A percentile compares a stretch with the other conserved stretches of the same genome.
phyloP scores from a whole-genome alignment of 1,140 invertebrate species.

The Leucophenga varia region DNA sequence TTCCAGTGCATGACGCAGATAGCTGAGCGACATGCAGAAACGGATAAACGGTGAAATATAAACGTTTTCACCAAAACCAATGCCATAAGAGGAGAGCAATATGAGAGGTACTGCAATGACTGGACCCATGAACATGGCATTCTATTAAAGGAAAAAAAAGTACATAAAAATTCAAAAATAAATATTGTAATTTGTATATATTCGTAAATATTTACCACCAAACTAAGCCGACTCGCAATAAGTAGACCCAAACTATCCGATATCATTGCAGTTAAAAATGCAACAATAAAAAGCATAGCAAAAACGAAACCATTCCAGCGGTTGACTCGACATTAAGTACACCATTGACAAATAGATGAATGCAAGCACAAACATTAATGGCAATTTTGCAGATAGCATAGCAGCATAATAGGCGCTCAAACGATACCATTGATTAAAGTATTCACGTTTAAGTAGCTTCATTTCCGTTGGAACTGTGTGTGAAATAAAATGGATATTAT shows the following conservation, averaged over 20 bases:
- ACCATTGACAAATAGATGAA: constrained; percentile 78
- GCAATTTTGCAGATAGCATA: constrained; percentile 73
- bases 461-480: constrained; percentile 91
- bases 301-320: constrained; percentile 76
- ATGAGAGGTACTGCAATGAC: constrained; percentile 73
- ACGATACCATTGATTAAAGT: constrained; percentile 93
- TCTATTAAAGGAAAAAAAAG: constrained; percentile 58
- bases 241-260: constrained; percentile 75
- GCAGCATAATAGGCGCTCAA: constrained; percentile 88
- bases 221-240: constrained; percentile 69
- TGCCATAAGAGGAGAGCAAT: constrained; percentile 74
- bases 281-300: constrained; percentile 67
- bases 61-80: constrained; percentile 64
- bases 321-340: constrained; percentile 85
- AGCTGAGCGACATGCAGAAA: constrained; percentile 80
- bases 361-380: constrained; percentile 71
- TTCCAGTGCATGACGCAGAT: constrained; percentile 75
- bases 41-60: constrained; percentile 66
- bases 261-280: constrained; percentile 69
- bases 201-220: constrained; percentile 64
- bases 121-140: constrained; percentile 77
- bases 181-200: not conserved
- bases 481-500: constrained; percentile 37
- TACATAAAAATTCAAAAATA: constrained; percentile 1
- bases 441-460: constrained; percentile 81